Percentiles rank a stretch among this genome's conserved stretches.
Conservation (phyloP, 2,888 invertebrate genomes). For the Antheraea assamensis region DNA sequence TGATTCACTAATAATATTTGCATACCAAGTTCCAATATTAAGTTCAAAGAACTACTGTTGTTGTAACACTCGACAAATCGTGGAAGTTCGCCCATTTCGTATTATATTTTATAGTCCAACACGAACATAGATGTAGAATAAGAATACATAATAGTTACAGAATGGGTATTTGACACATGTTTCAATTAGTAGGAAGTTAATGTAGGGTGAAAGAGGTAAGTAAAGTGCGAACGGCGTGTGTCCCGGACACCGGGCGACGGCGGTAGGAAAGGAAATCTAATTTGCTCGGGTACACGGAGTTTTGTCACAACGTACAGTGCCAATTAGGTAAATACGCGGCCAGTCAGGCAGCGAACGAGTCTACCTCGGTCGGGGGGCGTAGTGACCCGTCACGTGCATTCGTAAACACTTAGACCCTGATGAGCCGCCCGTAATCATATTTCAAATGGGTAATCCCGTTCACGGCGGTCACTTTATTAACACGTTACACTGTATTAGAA, state of each 20-base stretch:
- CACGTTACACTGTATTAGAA: conserved; percentile 52
- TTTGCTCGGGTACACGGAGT: conserved; percentile 67
- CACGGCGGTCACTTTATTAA: conserved; percentile 53
- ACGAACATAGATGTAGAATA: conserved; percentile 27
- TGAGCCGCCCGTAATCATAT: conserved; percentile 66
- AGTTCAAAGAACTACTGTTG: background rate
- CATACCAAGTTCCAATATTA: too few species aligned
- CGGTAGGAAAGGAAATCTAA: conserved; percentile 64
- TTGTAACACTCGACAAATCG: background rate
- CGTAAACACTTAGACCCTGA: conserved; percentile 67
- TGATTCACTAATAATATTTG: too few species aligned
- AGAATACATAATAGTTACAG: conserved; percentile 45
- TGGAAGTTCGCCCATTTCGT: background rate
- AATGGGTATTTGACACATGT: conserved; percentile 55
- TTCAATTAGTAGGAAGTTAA: conserved; percentile 72
- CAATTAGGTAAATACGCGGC: conserved; percentile 77
- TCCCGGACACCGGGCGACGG: conserved; percentile 23
- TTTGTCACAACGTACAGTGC: conserved; percentile 71
- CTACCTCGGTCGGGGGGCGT: conserved; percentile 22
- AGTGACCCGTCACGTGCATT: conserved; percentile 61
- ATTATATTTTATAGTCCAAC: background rate
- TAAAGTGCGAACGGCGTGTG: conserved; percentile 52
- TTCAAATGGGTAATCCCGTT: conserved; percentile 45
- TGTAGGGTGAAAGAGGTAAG: conserved; percentile 75
- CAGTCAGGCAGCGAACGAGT: conserved; percentile 29